Percentiles rank a stretch among this genome's conserved stretches.
These are phyloP conservation scores for Lasioglossum villosulum DNA, from an alignment of 2,888 invertebrate species.

Conservation along the genomic window DNA sequence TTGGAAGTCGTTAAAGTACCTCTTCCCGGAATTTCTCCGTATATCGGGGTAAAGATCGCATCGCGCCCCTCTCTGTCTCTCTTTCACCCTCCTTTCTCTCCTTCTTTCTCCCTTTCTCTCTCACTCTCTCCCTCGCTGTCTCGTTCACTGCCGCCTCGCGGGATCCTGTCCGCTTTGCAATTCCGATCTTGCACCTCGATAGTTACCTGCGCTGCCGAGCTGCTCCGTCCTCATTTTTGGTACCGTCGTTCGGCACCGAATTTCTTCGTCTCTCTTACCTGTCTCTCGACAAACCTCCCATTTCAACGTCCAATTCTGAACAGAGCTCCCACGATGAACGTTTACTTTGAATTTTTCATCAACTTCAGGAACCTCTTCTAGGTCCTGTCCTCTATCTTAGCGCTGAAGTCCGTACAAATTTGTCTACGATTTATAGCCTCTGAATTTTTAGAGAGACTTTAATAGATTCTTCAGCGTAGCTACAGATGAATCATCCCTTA, in stretches of 20 bases:
- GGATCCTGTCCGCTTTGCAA: constrained; percentile 82
- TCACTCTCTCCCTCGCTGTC: constrained; percentile 37
- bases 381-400: too few relatives aligned
- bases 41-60: constrained; percentile 81
- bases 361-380: neutral
- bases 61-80: constrained; percentile 58
- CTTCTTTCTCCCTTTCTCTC: constrained; percentile 54
- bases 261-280: constrained; percentile 13
- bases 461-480: neutral
- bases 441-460: neutral
- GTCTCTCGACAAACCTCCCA: neutral
- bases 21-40: constrained; percentile 82
- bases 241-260: constrained; percentile 51
- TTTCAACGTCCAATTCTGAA: neutral
- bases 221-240: constrained; percentile 74
- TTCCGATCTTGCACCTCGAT: constrained; percentile 84
- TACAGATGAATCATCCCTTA: neutral
- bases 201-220: constrained; percentile 76
- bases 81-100: constrained; percentile 51
- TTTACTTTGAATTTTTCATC: neutral
- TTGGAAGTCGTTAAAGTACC: constrained; percentile 83
- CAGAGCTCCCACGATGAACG: neutral
- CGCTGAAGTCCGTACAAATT: neutral
- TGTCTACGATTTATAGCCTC: neutral
- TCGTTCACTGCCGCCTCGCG: constrained; percentile 69